Base-by-base conservation (phyloP, 35 echinoderm and acorn worm genomes). In the Chiridota heheva region DNA sequence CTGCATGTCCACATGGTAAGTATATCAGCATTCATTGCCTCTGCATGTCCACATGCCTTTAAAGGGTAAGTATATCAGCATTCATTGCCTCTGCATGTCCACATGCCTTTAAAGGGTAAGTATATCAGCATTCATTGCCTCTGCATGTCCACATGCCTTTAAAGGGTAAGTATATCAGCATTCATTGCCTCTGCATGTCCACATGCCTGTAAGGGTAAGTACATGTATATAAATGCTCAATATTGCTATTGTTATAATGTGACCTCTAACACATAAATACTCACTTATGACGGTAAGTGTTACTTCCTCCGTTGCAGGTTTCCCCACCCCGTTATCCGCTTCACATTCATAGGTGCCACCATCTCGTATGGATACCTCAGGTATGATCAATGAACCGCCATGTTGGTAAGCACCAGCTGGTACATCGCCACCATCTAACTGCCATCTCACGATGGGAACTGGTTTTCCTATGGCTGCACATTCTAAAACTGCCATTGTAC, bases 231-330 rank as follows among this genome's bases (percentile, higher is more conserved):
- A 29, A 24, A 18, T 8, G 0, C 33, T 25, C 49, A 27, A 69
- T 2, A n/a, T 31, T 2, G 12, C 34, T 60, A n/a, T 20, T 25
- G 40, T 0, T 78, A 18, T 78, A n/a, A n/a, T n/a, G n/a, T n/a
- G n/a, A n/a, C n/a, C n/a, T n/a, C n/a, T n/a, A n/a, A n/a, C n/a
- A n/a, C 35, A 42, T 83, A 18, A 1, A 29, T 39, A 82, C 91
- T 96, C 44, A 96, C 92, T 82, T 40, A 48, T 73, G n/a, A 96
- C 92, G 67, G 86, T 34, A 3, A 96, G 76, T 26, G 32, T 41
- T 26, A 96, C 82, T 8, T 81, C 60, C 66, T 72, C 48, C 25
- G 18, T 27, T 5, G 70, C 59, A 12, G 60, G 43, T 20, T 42
- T 39, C 1, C 30, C 76, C 18, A 16, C 40, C n/a, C 44, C 56